phyloP scores from a whole-genome alignment of 2,113 vertebrate species.

The Caretta caretta region DNA sequence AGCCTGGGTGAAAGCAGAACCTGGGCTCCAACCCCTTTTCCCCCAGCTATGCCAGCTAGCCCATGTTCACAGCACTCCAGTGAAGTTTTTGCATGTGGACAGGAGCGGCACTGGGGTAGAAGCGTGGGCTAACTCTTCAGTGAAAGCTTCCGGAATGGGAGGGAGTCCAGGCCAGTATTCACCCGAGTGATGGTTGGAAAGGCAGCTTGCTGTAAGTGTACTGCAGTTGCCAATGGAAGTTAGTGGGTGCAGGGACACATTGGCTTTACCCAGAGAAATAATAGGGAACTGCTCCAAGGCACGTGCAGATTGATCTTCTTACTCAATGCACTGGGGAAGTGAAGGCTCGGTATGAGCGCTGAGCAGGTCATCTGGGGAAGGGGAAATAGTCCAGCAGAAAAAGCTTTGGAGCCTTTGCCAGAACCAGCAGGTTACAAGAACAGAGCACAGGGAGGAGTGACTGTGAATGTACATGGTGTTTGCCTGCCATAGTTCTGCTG shows the following conservation, averaged over 20 bases:
- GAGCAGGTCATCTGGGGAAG: neutral
- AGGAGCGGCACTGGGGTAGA: neutral
- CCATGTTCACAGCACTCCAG: neutral
- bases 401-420: neutral
- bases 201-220: neutral
- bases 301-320: no score
- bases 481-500: slow-evolving; percentile 16
- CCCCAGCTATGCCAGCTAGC: neutral
- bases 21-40: neutral
- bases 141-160: neutral
- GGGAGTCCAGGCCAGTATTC: neutral
- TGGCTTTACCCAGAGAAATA: neutral
- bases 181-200: neutral
- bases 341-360: neutral
- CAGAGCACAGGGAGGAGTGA: neutral
- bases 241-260: neutral
- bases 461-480: neutral
- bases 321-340: no score
- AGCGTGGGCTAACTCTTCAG: neutral
- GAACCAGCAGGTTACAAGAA: neutral
- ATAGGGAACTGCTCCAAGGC: no score
- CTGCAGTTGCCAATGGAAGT: neutral
- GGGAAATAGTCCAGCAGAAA: neutral
- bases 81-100: neutral
- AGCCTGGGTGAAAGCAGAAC: neutral